A percentile compares a stretch with the other conserved stretches of the same genome.
These are phyloP conservation scores for Lithophane ornitopus DNA, from an alignment of 2,888 invertebrate species.

Conservation along the genomic window DNA sequence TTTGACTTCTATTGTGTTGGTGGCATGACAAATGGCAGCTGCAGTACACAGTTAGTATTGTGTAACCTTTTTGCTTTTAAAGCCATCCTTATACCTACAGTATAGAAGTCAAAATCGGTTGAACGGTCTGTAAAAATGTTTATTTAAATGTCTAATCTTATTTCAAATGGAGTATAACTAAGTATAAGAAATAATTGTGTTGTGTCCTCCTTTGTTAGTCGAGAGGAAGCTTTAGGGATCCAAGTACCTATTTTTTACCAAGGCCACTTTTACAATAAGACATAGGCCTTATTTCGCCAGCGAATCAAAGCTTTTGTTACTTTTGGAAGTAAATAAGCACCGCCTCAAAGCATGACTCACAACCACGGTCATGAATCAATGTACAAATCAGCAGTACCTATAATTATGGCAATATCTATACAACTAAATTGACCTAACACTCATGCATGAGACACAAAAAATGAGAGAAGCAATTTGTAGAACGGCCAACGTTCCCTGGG, in stretches of 20 bases:
- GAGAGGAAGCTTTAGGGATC: no score
- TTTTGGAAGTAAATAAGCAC: neutral
- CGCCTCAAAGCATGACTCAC: neutral
- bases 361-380: conserved; percentile 3
- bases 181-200: neutral
- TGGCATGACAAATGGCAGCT: no score
- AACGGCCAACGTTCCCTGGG: conserved; percentile 37
- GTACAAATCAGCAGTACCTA: neutral
- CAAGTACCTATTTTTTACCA: neutral
- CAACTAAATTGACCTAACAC: conserved; percentile 29
- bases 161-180: no score
- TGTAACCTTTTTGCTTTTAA: no score
- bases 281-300: neutral
- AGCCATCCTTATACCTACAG: no score
- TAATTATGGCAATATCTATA: conserved; percentile 35
- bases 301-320: no score
- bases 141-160: no score
- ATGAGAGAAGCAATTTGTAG: conserved; percentile 23
- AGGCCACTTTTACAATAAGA: neutral
- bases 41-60: no score
- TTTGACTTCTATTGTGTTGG: no score
- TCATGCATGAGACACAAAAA: conserved; percentile 25
- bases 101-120: no score
- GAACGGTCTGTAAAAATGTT: no score
- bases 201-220: neutral